These are phyloP conservation scores for Danio albolineatus DNA, from an alignment of 2,797 vertebrate species.

Conservation along the genomic window DNA sequence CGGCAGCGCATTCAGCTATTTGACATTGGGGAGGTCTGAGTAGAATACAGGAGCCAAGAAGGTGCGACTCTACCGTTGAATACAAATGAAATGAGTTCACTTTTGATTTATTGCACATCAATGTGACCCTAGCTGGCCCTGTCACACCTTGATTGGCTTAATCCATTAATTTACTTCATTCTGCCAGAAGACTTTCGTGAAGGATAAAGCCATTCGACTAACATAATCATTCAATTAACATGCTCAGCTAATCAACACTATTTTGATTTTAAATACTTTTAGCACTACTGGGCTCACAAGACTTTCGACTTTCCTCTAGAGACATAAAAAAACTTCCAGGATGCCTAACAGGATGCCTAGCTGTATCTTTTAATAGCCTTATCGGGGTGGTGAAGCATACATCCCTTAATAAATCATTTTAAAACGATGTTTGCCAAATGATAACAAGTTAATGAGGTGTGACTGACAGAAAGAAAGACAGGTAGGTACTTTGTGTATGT, in stretches of 20 bases:
- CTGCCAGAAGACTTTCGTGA: not conserved
- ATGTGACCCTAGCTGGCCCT: constrained; percentile 32
- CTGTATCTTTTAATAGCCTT: constrained; percentile 11
- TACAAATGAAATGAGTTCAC: constrained; percentile 39
- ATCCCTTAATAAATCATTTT: constrained; percentile 15
- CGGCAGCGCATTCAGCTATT: constrained; percentile 29
- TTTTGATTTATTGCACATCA: constrained; percentile 43
- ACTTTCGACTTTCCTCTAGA: not conserved
- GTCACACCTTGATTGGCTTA: constrained; percentile 35
- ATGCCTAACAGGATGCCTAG: not conserved
- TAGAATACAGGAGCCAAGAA: constrained; percentile 31
- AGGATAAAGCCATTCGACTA: constrained; percentile 16
- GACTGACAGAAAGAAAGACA: constrained; percentile 36
- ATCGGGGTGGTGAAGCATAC: constrained; percentile 25
- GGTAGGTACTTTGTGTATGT: constrained; percentile 3
- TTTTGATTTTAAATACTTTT: constrained; percentile 29
- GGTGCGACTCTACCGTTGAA: not conserved
- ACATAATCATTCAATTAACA: constrained; percentile 22
- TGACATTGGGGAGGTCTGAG: constrained; percentile 34
- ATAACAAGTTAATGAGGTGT: constrained; percentile 43
- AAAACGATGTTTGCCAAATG: constrained; percentile 32
- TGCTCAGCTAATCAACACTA: constrained; percentile 6
- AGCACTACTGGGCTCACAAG: not conserved
- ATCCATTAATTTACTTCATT: constrained; percentile 44
- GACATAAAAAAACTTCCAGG: not conserved